phyloP scores from a whole-genome alignment of 2,888 invertebrate species.

The Carpatolechia fugitivella region DNA sequence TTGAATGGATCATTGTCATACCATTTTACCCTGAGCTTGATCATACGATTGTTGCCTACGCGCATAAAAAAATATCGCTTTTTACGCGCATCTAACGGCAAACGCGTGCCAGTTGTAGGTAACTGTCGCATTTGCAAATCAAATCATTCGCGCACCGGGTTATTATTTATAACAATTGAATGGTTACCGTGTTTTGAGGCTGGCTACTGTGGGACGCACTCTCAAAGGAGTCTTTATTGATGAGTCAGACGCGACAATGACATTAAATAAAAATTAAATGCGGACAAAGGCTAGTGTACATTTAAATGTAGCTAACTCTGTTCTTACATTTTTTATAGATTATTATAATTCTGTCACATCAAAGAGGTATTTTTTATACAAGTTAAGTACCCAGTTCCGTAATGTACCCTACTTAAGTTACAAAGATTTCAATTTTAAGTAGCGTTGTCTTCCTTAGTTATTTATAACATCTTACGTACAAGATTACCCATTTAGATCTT shows the following conservation, averaged over 20 bases:
- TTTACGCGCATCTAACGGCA: constrained; percentile 1
- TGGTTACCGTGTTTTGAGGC: constrained; percentile 7
- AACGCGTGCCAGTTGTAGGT: background rate
- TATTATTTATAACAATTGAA: constrained; percentile 8
- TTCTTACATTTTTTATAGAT: too few relatives aligned
- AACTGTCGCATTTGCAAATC: constrained; percentile 21
- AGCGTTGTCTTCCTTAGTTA: too few relatives aligned
- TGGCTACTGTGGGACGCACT: constrained; percentile 9
- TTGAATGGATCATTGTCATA: background rate
- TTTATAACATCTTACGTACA: too few relatives aligned
- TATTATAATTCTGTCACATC: too few relatives aligned
- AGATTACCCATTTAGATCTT: too few relatives aligned
- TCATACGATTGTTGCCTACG: background rate
- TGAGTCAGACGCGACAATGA: background rate
- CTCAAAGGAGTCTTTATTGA: background rate
- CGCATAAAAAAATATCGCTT: background rate
- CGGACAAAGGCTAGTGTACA: too few relatives aligned
- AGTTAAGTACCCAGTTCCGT: too few relatives aligned
- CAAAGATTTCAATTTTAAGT: too few relatives aligned
- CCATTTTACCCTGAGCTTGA: background rate
- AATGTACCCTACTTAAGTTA: too few relatives aligned
- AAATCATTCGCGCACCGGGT: constrained; percentile 6
- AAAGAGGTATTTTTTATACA: too few relatives aligned
- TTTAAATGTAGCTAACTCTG: too few relatives aligned
- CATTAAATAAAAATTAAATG: too few relatives aligned